Evolutionary conservation across 2,888 invertebrate genomes (phyloP).

Genomic region (Strigamia crassipes): DNA sequence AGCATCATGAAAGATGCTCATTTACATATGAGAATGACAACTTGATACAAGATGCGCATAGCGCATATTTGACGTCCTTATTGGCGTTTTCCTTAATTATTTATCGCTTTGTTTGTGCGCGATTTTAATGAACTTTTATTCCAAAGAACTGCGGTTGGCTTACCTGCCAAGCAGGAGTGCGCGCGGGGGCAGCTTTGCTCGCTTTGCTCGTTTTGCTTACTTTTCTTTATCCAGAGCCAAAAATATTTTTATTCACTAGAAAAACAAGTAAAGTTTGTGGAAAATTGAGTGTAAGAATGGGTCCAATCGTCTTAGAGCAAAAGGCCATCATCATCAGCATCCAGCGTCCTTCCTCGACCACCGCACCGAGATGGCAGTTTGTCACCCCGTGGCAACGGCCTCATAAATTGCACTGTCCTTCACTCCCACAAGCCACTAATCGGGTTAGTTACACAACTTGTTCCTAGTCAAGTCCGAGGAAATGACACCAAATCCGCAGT

Average conservation of each 20-base stretch:
- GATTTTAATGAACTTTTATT: no score
- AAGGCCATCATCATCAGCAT: slow-evolving; percentile 1
- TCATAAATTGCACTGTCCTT: slow-evolving; percentile 12
- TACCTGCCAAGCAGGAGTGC: no score
- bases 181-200: no score
- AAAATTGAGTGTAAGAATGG: background rate
- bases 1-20: no score
- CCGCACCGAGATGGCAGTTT: background rate
- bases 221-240: no score
- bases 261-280: background rate
- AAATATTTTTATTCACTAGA: background rate
- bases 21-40: no score
- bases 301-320: slow-evolving; percentile 5
- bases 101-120: no score
- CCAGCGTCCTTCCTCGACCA: background rate
- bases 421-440: slow-evolving; percentile 34
- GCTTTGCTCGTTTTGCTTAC: no score
- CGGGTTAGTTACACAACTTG: slow-evolving; percentile 22
- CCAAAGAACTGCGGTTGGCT: no score
- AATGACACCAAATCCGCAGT: background rate
- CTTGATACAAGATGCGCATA: no score
- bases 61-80: no score
- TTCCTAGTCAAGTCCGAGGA: background rate
- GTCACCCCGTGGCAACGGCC: background rate
- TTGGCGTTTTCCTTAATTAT: no score